Evolutionary conservation across 1,140 invertebrate species (phyloP).

Genomic region (Dendroctonus valens): DNA sequence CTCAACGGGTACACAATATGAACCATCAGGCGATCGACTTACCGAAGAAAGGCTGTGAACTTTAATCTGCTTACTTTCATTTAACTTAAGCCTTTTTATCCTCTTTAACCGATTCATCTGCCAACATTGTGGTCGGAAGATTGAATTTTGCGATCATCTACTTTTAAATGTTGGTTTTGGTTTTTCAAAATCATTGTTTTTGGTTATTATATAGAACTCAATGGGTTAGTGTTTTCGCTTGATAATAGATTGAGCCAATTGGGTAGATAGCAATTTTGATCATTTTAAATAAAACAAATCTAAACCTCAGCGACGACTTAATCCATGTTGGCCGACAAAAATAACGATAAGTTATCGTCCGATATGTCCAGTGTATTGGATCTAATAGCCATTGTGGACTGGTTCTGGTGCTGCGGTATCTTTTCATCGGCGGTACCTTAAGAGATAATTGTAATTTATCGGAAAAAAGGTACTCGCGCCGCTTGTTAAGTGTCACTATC

Average conservation of each 20-base stretch:
- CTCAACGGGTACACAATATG: not conserved
- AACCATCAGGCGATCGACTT: too few species aligned
- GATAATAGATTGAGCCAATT: too few species aligned
- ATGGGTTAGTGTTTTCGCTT: too few species aligned
- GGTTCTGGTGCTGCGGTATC: conserved; percentile 17
- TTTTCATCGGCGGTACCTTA: conserved; percentile 21
- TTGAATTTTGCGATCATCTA: too few species aligned
- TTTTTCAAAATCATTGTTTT: too few species aligned
- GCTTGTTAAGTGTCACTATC: conserved; percentile 28
- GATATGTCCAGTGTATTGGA: conserved; percentile 22
- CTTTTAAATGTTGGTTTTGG: too few species aligned
- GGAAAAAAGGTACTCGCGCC: conserved; percentile 32
- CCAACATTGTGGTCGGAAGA: too few species aligned
- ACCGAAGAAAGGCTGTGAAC: not conserved
- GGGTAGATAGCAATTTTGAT: not conserved
- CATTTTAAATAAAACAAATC: conserved; percentile 9
- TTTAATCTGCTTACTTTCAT: conserved; percentile 4
- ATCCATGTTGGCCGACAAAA: conserved; percentile 25
- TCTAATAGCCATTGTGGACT: conserved; percentile 21
- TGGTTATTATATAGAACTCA: too few species aligned
- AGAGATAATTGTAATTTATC: conserved; percentile 47
- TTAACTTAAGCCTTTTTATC: not conserved
- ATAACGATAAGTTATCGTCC: conserved; percentile 26
- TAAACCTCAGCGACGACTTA: conserved; percentile 19
- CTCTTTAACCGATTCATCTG: too few species aligned